A percentile compares a stretch with the other conserved stretches of the same genome.
Evolutionary conservation across 2,888 invertebrate species (phyloP).

Genomic region (Xanthorhoe spadicearia): DNA sequence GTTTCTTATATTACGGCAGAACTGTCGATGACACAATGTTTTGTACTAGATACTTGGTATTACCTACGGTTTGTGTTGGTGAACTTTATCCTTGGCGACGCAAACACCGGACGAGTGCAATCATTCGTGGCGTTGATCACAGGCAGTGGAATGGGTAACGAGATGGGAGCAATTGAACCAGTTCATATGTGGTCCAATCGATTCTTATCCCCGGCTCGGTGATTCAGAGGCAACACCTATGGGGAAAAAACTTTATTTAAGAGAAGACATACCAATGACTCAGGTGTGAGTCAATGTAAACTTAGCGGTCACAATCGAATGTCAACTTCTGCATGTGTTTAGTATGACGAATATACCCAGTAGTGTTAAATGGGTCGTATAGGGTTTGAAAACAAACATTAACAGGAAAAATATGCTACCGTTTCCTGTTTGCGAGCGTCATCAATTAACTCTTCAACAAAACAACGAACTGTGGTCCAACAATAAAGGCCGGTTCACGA

Average conservation of each 20-base stretch:
- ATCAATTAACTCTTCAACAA: not conserved
- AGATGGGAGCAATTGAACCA: conserved; percentile 50
- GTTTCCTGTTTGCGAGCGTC: conserved; percentile 7
- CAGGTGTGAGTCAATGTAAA: conserved; percentile 71
- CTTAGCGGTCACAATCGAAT: conserved; percentile 60
- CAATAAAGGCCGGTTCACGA: conserved; percentile 15
- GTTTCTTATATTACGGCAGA: not conserved
- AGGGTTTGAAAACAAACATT: conserved; percentile 7
- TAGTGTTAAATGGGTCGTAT: not conserved
- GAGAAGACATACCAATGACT: conserved; percentile 62
- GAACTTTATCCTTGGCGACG: conserved; percentile 54
- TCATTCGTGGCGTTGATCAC: conserved; percentile 74
- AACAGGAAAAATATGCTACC: conserved; percentile 23
- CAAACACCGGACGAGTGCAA: conserved; percentile 76
- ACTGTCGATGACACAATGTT: not conserved
- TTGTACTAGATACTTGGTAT: not conserved
- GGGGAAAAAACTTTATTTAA: conserved; percentile 64
- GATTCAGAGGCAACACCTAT: conserved; percentile 72
- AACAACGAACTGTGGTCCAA: conserved; percentile 3
- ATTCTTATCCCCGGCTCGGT: conserved; percentile 54
- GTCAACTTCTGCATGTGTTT: conserved; percentile 48
- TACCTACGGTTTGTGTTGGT: conserved; percentile 28
- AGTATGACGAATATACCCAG: conserved; percentile 44
- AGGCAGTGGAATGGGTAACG: conserved; percentile 75
- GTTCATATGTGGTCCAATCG: conserved; percentile 44